Conservation (phyloP, 2,113 vertebrate species). For the Balaeniceps rex region DNA sequence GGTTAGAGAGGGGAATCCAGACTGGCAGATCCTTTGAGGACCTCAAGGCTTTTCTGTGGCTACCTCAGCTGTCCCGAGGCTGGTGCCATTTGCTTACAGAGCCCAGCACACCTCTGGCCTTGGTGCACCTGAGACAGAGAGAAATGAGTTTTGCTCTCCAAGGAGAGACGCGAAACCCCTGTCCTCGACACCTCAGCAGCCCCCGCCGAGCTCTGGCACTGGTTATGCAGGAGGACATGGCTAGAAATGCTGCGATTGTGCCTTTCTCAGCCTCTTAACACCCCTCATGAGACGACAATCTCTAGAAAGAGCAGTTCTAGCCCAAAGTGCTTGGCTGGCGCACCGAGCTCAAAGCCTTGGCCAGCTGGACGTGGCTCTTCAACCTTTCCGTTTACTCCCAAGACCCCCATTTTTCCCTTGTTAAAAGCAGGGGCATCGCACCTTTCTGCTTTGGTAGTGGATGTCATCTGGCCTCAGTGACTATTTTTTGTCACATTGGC, state of each 20-base stretch:
- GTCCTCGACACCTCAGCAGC: not conserved
- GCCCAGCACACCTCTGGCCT: not conserved
- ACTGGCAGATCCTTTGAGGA: not conserved
- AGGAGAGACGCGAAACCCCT: not conserved
- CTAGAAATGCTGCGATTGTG: accelerated
- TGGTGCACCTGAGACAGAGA: not conserved
- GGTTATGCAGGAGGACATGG: not conserved
- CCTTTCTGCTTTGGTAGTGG: not conserved
- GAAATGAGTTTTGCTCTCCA: not conserved
- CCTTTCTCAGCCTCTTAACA: not conserved
- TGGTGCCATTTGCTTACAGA: not conserved
- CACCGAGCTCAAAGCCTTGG: not conserved
- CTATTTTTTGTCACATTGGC: not conserved
- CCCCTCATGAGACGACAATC: not conserved
- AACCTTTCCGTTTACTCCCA: not conserved
- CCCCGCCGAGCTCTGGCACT: not conserved
- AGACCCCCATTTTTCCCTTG: not conserved
- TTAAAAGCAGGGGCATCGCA: not conserved
- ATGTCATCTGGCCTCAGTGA: not conserved
- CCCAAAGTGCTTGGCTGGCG: not conserved
- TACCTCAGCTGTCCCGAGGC: not conserved
- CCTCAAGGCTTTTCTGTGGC: not conserved
- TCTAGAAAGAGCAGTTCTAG: not conserved
- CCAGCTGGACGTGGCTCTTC: not conserved
- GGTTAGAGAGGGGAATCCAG: not conserved